A percentile compares a stretch with the other conserved stretches of the same genome.
Conservation (phyloP, 2,113 vertebrate species). For the Saguinus midas region DNA sequence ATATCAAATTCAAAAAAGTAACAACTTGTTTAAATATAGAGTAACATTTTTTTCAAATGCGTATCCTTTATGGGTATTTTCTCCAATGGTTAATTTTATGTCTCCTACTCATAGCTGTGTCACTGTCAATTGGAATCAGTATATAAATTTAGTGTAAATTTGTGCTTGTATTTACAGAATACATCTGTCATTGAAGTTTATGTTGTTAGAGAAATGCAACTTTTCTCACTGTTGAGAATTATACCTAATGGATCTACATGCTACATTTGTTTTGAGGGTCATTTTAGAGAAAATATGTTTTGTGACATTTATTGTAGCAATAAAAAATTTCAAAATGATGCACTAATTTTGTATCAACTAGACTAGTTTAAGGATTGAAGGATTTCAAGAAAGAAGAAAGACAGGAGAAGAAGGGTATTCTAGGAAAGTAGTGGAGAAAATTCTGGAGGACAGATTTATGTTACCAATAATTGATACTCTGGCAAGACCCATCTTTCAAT, state of each 20-base stretch:
- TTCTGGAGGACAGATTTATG: background rate
- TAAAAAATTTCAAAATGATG: background rate
- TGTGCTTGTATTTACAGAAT: conserved; percentile 41
- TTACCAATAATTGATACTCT: background rate
- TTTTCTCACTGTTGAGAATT: conserved; percentile 34
- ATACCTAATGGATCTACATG: conserved; percentile 24
- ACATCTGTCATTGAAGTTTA: conserved; percentile 29
- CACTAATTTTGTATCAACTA: background rate
- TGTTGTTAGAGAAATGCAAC: conserved; percentile 61
- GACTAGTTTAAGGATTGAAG: background rate
- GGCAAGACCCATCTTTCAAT: background rate
- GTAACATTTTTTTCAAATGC: background rate
- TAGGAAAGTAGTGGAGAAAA: background rate
- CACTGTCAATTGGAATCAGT: conserved; percentile 23
- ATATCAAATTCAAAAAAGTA: conserved; percentile 16
- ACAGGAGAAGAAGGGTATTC: background rate
- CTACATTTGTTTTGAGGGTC: conserved; percentile 55
- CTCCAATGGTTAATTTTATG: background rate
- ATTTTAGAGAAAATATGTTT: conserved; percentile 44
- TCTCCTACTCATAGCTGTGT: conserved; percentile 38
- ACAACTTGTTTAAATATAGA: conserved; percentile 10
- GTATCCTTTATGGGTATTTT: background rate
- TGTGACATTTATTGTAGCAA: conserved; percentile 7
- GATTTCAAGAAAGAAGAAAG: background rate
- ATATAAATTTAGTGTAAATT: conserved; percentile 19